Base-by-base conservation (phyloP, 2,113 vertebrate genomes). In the Numida meleagris region DNA sequence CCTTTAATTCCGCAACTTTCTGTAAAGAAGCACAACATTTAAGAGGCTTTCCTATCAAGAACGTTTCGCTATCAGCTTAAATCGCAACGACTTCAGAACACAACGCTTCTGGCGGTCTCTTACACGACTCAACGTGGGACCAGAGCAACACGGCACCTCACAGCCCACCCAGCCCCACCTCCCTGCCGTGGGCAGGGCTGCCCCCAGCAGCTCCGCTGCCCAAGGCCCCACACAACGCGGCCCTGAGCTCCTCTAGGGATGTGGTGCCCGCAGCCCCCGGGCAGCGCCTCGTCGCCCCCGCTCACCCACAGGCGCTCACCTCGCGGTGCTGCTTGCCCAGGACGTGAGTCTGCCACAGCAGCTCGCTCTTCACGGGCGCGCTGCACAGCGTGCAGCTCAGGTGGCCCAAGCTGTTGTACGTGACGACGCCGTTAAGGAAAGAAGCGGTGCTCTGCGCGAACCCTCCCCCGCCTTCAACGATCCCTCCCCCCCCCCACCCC, bases 261-360 rank as follows among this genome's bases (percentile, higher is more conserved):
- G 50, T 4, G 50, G 25, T 43, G 6, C 27, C 27, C 21, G 29
- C 25, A 23, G 24, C 19, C 2, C 4, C 18, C 36, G 24, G 24
- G 48, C 45, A 34, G 9, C 13, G 23, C 23, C 46, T 25, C 24
- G 24, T 34, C 27, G 2, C 33, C 70, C 59, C 25, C 34, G 7
- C n/a, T 15, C 84, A 9, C 29, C 29, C 20, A 5, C 58, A 34
- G 19, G 6, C 61, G 42, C 97, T 97, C 78, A 98, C 97, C 96
- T 99, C 99, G 24, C 98, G 98, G 95, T 99, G 99, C 82, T 98
- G 98, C 92, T 99, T 99, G 19, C 99, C 99, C 59, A 99, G 98
- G 55, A 98, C 96, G 65, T 99, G 99, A 0, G 99, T 98, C 84
- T 99, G 98, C 99, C 99, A 99, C 89, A 99, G 97, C 16, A 99